phyloP scores from a whole-genome alignment of 2,888 invertebrate species.

The Cheilosia pagana region DNA sequence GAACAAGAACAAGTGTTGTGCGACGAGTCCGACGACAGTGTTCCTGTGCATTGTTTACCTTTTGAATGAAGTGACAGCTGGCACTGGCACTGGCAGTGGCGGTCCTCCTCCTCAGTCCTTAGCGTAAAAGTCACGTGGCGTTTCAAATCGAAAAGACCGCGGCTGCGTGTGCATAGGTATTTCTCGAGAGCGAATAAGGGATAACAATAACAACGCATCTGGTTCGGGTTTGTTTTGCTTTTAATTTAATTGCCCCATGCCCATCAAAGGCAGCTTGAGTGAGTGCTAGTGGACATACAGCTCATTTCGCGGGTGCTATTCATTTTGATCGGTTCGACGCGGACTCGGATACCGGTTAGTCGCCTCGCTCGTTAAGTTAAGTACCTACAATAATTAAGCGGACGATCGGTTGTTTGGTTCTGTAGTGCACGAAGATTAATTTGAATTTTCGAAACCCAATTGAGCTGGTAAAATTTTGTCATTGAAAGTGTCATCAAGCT shows the following conservation, averaged over 20 bases:
- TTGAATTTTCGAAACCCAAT: too few relatives aligned
- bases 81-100: too few relatives aligned
- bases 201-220: constrained; percentile 5
- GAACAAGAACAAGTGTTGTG: not conserved
- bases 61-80: constrained; percentile 34
- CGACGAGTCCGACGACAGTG: not conserved
- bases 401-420: not conserved
- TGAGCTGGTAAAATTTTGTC: too few relatives aligned
- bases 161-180: constrained; percentile 36
- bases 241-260: constrained; percentile 14
- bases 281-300: constrained; percentile 7
- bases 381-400: not conserved
- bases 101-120: constrained; percentile 10
- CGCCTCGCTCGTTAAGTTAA: not conserved
- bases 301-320: constrained; percentile 39
- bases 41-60: constrained; percentile 36
- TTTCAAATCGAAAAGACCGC: constrained; percentile 10
- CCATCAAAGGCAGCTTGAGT: too few relatives aligned
- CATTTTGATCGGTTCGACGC: constrained; percentile 25
- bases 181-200: not conserved
- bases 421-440: too few relatives aligned
- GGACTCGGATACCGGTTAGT: not conserved
- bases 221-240: constrained; percentile 4
- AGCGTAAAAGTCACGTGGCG: constrained; percentile 48
- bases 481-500: too few relatives aligned